Evolutionary conservation across 2,797 vertebrate genomes (phyloP), one percentile per base, ranked within the genome.

Genomic region (Tangara arthus): DNA sequence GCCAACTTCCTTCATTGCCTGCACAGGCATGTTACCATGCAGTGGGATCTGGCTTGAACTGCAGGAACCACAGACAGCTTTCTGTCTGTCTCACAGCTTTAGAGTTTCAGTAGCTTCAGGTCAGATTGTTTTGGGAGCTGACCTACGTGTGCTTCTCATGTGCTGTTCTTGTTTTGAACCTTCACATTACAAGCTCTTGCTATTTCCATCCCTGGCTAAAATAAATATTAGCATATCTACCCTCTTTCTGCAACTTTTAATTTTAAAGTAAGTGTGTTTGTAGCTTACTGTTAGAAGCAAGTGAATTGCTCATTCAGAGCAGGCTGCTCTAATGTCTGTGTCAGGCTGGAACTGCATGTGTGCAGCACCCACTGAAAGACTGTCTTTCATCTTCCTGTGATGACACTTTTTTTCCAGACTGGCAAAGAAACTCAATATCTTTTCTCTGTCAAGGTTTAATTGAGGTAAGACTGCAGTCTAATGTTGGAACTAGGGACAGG

Each of bases 111-210:
- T 27, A 78, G 26, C 19, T 78, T 27, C 12, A 8, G 24, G 23
- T 56, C 15, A 35, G 0, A 16, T 20, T 53, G 7, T 61, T 77
- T 61, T 21, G 20, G 28, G n/a, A 32, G 8, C 52, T 94, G 41
- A 6, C 8, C 10, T 55, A 4, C 9, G 8, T 26, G 6, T 49
- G 75, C 12, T 39, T 65, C 32, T 71, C 5, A 2, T 0, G 0
- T 47, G 11, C 23, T 64, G 23, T 60, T 75, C 8, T 1, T 57
- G 27, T 52, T 7, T 7, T 34, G 11, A 65, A 22, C 17, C 3
- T 8, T n/a, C 5, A 3, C 3, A 0, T 53, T 57, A 37, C 6
- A 35, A 35, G 9, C 30, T 94, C 16, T 66, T 55, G 6, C 46
- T 64, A 15, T 39, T 81, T 76, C 65, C 22, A 75, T 0, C 6